Percentiles rank a stretch among this genome's conserved stretches.
phyloP scores from a whole-genome alignment of 2,797 vertebrate genomes.

The Hydrophis major region DNA sequence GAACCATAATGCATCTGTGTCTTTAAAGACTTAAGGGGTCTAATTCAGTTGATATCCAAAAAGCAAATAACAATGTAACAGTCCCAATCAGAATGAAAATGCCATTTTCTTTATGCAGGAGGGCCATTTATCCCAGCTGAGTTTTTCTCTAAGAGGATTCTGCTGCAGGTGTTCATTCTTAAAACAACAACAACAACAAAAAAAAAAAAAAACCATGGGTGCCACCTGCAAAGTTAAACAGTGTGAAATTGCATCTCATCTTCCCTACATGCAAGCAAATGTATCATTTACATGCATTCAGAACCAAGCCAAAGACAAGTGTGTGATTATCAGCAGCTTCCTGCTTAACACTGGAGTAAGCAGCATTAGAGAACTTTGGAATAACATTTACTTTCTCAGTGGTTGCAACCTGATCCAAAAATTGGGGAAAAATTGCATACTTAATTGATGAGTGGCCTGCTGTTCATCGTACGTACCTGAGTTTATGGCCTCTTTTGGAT shows the following conservation, averaged over 20 bases:
- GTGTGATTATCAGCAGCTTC: background rate
- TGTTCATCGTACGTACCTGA: conserved; percentile 19
- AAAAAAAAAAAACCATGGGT: background rate
- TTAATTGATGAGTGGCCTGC: conserved; percentile 24
- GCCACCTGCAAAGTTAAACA: background rate
- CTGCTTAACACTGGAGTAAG: conserved; percentile 11
- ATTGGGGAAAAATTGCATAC: background rate
- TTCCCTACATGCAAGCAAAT: conserved; percentile 2
- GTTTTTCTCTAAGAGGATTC: background rate
- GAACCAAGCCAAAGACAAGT: conserved; percentile 15
- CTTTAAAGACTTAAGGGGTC: background rate
- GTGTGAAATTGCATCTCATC: background rate
- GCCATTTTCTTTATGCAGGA: background rate
- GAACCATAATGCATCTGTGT: background rate
- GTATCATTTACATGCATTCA: background rate
- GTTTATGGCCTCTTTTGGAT: conserved; percentile 28
- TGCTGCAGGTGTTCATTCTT: background rate
- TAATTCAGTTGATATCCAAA: background rate
- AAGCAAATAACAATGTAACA: background rate
- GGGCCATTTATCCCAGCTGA: background rate
- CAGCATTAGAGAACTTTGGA: conserved; percentile 8
- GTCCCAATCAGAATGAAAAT: background rate
- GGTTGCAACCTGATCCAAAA: conserved; percentile 32
- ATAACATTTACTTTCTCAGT: conserved; percentile 37
- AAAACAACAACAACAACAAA: background rate